A percentile compares a stretch with the other conserved stretches of the same genome.
These are phyloP conservation scores for Tetramorium bicarinatum DNA, from an alignment of 2,888 invertebrate genomes.

Conservation along the genomic window DNA sequence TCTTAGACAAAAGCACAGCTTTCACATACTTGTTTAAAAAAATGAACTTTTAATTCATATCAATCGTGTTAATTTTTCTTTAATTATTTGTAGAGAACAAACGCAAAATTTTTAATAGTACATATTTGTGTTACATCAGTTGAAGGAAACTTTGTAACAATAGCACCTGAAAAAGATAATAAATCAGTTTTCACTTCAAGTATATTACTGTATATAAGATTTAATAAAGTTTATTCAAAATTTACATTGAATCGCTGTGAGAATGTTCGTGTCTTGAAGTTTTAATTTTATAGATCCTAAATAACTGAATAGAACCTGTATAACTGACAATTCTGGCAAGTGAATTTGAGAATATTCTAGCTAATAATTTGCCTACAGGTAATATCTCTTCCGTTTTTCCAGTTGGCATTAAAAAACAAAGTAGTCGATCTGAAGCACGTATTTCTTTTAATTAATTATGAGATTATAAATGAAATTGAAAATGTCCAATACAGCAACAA, in stretches of 20 bases:
- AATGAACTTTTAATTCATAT: no score
- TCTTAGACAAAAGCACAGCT: no score
- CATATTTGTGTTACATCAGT: background rate
- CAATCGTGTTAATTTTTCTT: background rate
- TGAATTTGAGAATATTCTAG: background rate
- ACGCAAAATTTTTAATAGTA: background rate
- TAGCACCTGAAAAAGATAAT: background rate
- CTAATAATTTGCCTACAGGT: background rate
- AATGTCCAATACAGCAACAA: background rate
- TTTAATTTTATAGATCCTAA: background rate
- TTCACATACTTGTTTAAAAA: no score
- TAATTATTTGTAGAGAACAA: background rate
- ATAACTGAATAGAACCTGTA: no score
- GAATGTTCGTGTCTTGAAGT: background rate
- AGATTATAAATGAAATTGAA: background rate
- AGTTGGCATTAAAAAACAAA: background rate
- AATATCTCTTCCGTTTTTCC: background rate
- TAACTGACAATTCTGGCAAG: background rate
- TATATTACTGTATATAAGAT: background rate
- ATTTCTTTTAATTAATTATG: no score
- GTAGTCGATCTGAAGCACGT: background rate
- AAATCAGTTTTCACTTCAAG: background rate
- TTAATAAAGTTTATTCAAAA: background rate
- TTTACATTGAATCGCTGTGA: background rate
- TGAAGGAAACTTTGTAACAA: background rate